Evolutionary conservation across 1,140 invertebrate species (phyloP), one percentile per base, ranked within the genome.

Genomic region (Thaumatotibia leucotreta): DNA sequence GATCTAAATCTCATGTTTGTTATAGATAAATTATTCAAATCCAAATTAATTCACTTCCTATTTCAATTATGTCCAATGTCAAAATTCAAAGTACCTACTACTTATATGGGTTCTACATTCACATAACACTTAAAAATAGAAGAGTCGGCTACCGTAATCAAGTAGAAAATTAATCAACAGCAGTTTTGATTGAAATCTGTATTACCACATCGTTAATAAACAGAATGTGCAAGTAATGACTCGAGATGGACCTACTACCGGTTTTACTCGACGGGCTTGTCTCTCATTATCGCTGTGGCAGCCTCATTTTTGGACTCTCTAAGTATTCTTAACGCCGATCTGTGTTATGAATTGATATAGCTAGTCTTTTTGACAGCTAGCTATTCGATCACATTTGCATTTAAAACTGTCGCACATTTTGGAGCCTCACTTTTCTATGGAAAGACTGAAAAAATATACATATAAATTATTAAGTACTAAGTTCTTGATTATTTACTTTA

Each of bases 81-180:
- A 5, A 27, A 58, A 9, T 58, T 29, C 14, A 31, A 58, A 58
- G 52, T 17, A 58, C 10, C 45, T 27, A 27, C 11, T 27, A 31
- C 23, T 2, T 29, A 8, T 29, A 27, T 27, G n/a, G n/a, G n/a
- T 31, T 24, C 23, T n/a, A 54, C 23, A 54, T 52, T 11, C 50
- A 52, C 24, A 14, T 27, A 14, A 31, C 52, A 54, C n/a, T 58
- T 45, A 24, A 66, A 61, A 61, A 80, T 81, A 82, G 82, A 73
- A 75, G 72, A 79, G 79, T 77, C 69, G 75, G 70, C 75, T 69
- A 63, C 76, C 69, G 79, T 85, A 84, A 83, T 86, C 72, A 83
- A 69, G 74, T 82, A 80, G 77, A 82, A 87, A 86, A 88, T 86
- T 87, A 88, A 88, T 88, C 86, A 88, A 86, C 84, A 83, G 72